A percentile compares a stretch with the other conserved stretches of the same genome.
Evolutionary conservation across 2,113 vertebrate species (phyloP).

Genomic region (Chloropsis hardwickii): DNA sequence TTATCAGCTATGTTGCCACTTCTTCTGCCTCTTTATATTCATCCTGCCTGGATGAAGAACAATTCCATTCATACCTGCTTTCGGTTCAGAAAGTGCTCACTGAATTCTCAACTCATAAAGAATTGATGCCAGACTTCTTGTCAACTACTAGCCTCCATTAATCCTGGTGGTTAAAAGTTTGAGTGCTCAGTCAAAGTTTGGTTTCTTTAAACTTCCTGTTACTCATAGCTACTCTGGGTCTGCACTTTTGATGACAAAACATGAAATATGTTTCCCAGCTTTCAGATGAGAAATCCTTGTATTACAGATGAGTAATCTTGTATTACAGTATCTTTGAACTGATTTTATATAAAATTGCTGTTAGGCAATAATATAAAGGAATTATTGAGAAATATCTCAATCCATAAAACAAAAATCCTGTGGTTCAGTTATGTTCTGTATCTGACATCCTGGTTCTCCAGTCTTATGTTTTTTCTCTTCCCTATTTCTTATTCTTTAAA

Average conservation of each 20-base stretch:
- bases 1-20: background rate
- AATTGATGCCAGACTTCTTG: background rate
- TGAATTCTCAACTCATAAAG: background rate
- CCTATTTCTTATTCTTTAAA: background rate
- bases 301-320: background rate
- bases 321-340: background rate
- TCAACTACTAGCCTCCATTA: background rate
- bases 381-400: background rate
- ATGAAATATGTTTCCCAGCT: background rate
- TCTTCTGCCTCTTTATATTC: background rate
- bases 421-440: background rate
- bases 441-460: background rate
- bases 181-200: background rate
- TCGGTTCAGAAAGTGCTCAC: background rate
- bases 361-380: background rate
- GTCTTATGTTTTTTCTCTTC: background rate
- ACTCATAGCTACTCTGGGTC: background rate
- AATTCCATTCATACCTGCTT: background rate
- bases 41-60: background rate
- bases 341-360: background rate
- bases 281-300: too few species aligned
- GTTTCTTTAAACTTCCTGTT: background rate
- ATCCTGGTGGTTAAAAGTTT: background rate
- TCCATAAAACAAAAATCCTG: background rate
- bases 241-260: background rate